Conservation (phyloP, 2,888 invertebrate species). For the Cinara cedri region DNA sequence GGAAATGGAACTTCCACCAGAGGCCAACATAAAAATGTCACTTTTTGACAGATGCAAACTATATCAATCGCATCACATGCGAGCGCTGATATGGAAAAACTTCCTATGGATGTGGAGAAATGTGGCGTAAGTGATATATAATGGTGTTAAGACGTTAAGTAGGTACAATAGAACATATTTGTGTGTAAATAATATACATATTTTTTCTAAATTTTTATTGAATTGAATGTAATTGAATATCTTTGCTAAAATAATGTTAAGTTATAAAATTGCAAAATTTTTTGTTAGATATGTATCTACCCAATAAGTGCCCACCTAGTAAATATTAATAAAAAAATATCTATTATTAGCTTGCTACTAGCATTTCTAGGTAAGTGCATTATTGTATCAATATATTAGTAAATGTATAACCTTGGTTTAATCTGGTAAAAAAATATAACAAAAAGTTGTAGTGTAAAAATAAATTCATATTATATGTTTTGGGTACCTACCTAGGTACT, state of each 20-base stretch:
- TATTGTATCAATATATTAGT: too few relatives aligned
- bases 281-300: too few relatives aligned
- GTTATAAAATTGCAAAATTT: not conserved
- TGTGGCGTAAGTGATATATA: conserved; percentile 69
- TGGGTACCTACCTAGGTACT: too few relatives aligned
- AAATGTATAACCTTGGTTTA: not conserved
- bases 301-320: too few relatives aligned
- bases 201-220: not conserved
- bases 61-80: conserved; percentile 75
- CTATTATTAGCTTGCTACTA: too few relatives aligned
- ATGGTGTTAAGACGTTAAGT: not conserved
- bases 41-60: conserved; percentile 70
- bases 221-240: not conserved
- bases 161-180: not conserved
- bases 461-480: too few relatives aligned
- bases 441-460: not conserved
- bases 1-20: conserved; percentile 60
- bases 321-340: too few relatives aligned
- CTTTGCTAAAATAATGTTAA: not conserved
- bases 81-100: conserved; percentile 86
- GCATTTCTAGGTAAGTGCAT: too few relatives aligned
- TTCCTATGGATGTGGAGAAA: conserved; percentile 86
- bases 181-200: not conserved
- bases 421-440: not conserved
- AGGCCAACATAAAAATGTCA: conserved; percentile 66